These are phyloP conservation scores for Adelosebastes latens DNA, from an alignment of 2,797 vertebrate species.

Conservation along the genomic window DNA sequence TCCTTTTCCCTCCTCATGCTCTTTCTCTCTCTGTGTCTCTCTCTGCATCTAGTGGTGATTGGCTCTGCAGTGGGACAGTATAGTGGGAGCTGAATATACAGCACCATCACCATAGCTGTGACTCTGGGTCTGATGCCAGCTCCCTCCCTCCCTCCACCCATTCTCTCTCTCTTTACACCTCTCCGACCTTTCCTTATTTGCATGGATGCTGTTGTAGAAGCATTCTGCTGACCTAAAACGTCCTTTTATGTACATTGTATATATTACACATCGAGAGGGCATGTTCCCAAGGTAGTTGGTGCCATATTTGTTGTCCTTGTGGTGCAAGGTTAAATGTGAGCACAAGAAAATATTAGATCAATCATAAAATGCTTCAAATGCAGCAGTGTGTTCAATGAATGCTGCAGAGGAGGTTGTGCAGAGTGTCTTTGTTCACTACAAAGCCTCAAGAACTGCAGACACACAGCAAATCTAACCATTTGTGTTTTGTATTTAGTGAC, in stretches of 20 bases:
- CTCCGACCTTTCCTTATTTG: slow-evolving; percentile 68
- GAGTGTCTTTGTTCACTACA: not conserved
- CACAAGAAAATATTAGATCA: not conserved
- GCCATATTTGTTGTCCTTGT: slow-evolving; percentile 14
- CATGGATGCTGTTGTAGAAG: slow-evolving; percentile 53
- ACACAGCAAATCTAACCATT: not conserved
- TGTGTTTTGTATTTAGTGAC: not conserved
- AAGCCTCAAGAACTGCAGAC: not conserved
- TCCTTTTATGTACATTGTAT: slow-evolving; percentile 46
- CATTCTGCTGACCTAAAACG: slow-evolving; percentile 57
- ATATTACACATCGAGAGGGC: slow-evolving; percentile 27
- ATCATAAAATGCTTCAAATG: not conserved
- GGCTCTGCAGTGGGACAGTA: slow-evolving; percentile 54
- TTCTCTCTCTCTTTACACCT: slow-evolving; percentile 38
- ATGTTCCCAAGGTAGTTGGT: slow-evolving; percentile 20
- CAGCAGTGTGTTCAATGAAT: slow-evolving; percentile 6
- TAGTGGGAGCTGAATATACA: slow-evolving; percentile 45
- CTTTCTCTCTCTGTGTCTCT: not conserved
- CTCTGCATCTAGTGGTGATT: slow-evolving; percentile 6
- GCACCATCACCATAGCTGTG: slow-evolving; percentile 51
- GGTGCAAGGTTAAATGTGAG: slow-evolving; percentile 28
- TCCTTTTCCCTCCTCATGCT: not conserved
- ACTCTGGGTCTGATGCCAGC: slow-evolving; percentile 60
- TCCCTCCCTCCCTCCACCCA: slow-evolving; percentile 1
- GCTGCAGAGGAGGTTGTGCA: slow-evolving; percentile 1